Conservation (phyloP, 1,140 invertebrate species). For the Drosophila persimilis region DNA sequence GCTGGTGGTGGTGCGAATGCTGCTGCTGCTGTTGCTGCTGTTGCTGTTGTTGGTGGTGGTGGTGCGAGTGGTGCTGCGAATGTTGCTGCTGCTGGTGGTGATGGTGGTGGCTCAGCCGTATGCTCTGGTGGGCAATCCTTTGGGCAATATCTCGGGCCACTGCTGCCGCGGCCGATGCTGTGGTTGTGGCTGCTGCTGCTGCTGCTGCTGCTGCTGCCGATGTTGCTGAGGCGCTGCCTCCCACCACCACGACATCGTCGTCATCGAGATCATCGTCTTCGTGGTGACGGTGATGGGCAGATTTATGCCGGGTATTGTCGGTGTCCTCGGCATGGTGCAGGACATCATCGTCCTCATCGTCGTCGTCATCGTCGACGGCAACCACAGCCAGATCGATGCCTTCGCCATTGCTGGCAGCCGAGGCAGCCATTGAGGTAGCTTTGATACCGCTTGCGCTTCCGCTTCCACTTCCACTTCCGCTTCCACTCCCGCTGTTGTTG, state of each 20-base stretch:
- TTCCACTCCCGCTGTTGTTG: constrained; percentile 50
- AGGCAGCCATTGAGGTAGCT: constrained; percentile 25
- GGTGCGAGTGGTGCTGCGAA: constrained; percentile 4
- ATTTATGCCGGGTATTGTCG: not conserved
- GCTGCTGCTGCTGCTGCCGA: constrained; percentile 23
- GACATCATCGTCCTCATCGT: constrained; percentile 38
- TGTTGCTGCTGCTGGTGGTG: constrained; percentile 7
- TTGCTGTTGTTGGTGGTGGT: constrained; percentile 15
- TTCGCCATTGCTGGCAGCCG: constrained; percentile 51
- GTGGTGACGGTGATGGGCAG: constrained; percentile 9
- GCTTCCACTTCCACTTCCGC: constrained; percentile 6
- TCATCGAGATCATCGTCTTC: constrained; percentile 45
- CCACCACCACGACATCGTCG: constrained; percentile 49
- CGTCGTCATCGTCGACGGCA: constrained; percentile 56
- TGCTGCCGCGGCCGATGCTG: constrained; percentile 32
- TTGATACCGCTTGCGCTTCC: constrained; percentile 45
- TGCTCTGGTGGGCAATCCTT: constrained; percentile 51
- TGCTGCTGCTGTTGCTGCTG: constrained; percentile 15
- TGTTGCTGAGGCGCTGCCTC: constrained; percentile 24
- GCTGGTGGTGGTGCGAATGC: constrained; percentile 13
- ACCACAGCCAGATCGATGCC: constrained; percentile 30
- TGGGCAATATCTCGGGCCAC: constrained; percentile 57
- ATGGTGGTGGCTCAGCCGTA: constrained; percentile 29
- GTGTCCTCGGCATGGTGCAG: not conserved
- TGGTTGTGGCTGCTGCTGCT: constrained; percentile 6